Evolutionary conservation across 2,113 vertebrate genomes (phyloP).

Genomic region (Lagenorhynchus albirostris): DNA sequence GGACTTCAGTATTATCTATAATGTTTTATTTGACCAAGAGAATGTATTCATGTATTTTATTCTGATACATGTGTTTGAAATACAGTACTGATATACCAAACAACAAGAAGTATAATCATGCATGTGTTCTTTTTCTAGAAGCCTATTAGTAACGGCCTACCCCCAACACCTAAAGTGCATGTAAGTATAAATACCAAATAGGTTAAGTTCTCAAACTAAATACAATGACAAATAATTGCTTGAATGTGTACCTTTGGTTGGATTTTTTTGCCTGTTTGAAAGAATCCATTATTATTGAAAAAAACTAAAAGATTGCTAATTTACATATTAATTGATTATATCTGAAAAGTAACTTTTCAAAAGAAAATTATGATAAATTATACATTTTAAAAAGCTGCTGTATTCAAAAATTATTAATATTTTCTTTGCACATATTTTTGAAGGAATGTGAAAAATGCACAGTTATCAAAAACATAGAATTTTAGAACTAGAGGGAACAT

Average conservation of each 20-base stretch:
- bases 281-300: background rate
- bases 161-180: constrained; percentile 98
- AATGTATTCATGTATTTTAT: background rate
- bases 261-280: background rate
- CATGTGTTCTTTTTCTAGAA: constrained; percentile 85
- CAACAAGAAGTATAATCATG: background rate
- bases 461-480: background rate
- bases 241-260: background rate
- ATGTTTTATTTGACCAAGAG: background rate
- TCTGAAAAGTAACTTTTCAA: constrained; percentile 26
- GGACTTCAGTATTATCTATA: background rate
- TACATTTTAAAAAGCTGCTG: background rate
- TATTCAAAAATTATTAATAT: constrained; percentile 12
- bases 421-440: background rate
- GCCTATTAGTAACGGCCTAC: constrained; percentile 96
- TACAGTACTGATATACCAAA: background rate
- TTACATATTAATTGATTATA: background rate
- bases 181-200: constrained; percentile 85
- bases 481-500: background rate
- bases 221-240: background rate
- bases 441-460: background rate
- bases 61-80: constrained; percentile 17
- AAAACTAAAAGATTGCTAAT: background rate
- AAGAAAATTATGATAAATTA: background rate
- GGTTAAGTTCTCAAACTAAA: background rate